phyloP scores from a whole-genome alignment of 2,113 vertebrate species.

The Vimba vimba region DNA sequence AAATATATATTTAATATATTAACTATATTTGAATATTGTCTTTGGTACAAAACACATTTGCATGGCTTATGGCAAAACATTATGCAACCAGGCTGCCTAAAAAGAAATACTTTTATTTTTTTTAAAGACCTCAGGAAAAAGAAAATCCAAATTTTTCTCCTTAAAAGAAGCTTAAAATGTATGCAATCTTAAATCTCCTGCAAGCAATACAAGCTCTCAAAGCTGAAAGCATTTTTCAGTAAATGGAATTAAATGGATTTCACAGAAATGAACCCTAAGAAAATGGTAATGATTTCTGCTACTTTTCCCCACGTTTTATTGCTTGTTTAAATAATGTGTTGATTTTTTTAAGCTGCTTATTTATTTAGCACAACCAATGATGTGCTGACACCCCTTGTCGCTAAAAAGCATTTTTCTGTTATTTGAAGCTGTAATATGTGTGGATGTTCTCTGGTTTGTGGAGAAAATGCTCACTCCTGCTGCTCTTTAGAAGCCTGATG shows the following conservation, averaged over 20 bases:
- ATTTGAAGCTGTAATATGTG: slow-evolving; percentile 49
- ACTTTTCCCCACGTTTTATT: slow-evolving; percentile 20
- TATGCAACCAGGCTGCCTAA: not conserved
- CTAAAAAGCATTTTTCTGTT: slow-evolving; percentile 51
- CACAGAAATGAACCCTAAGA: not conserved
- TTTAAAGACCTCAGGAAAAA: not conserved
- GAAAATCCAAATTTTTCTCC: not conserved
- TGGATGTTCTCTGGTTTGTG: not conserved
- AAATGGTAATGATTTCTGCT: not conserved
- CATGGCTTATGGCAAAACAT: not conserved
- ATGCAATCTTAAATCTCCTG: too few relatives aligned
- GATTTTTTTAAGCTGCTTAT: slow-evolving; percentile 32
- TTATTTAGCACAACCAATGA: slow-evolving; percentile 30
- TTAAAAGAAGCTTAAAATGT: slow-evolving; percentile 19
- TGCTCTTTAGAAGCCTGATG: slow-evolving; percentile 30
- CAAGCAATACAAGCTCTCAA: slow-evolving; percentile 26
- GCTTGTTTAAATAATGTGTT: slow-evolving; percentile 56
- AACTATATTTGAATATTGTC: slow-evolving; percentile 2
- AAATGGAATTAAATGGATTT: slow-evolving; percentile 7
- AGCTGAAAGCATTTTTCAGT: not conserved
- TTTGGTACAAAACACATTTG: not conserved
- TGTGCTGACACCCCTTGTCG: slow-evolving; percentile 42
- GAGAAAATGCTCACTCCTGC: slow-evolving; percentile 7
- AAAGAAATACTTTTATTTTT: not conserved
- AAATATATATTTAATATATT: not conserved